Base-by-base conservation (phyloP, 2,797 vertebrate species). In the Channallabes apus region DNA sequence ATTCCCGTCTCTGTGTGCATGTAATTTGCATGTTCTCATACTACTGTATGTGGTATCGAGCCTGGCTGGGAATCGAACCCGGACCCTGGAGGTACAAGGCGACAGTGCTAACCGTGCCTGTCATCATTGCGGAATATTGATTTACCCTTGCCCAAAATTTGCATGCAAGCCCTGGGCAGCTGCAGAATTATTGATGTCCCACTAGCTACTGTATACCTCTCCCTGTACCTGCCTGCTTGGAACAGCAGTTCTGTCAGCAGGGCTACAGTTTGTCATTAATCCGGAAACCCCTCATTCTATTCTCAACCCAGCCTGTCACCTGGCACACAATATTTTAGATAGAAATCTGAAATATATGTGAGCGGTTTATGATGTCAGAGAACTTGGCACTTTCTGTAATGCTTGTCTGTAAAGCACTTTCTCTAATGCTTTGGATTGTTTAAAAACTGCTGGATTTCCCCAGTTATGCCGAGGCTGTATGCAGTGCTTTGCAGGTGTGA, bases 71-170 rank as follows among this genome's bases (percentile, higher is more conserved):
- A 41, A 41, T 41, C 38, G 38, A 41, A 41, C 6, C 38, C 38
- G 38, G 38, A 41, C 38, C 38, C 38, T 41, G 38, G 38, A 41
- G 38, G 38, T 41, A 6, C 7, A 41, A 41, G 38, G 38, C 38
- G 6, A 41, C 38, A 8, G 6, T 41, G 38, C 38, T 41, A 41
- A 41, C 38, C 38, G 38, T 41, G 38, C 6, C 41, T 35, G 67
- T 80, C 73, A 82, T 4, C 62, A 65, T 73, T 78, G 51, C 62
- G n/a, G 27, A 58, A 38, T 83, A 88, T 86, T 82, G 84, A 88
- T 68, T 76, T 20, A 72, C 72, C 67, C 64, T 17, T 64, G 75
- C 41, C 75, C 56, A 58, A 86, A 72, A 72, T 83, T 62, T 72
- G 76, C 29, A 82, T 68, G 24, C 51, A 77, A 61, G 32, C 27